A percentile compares a stretch with the other conserved stretches of the same genome.
Evolutionary conservation across 2,888 invertebrate species (phyloP).

Genomic region (Zootermopsis nevadensis): DNA sequence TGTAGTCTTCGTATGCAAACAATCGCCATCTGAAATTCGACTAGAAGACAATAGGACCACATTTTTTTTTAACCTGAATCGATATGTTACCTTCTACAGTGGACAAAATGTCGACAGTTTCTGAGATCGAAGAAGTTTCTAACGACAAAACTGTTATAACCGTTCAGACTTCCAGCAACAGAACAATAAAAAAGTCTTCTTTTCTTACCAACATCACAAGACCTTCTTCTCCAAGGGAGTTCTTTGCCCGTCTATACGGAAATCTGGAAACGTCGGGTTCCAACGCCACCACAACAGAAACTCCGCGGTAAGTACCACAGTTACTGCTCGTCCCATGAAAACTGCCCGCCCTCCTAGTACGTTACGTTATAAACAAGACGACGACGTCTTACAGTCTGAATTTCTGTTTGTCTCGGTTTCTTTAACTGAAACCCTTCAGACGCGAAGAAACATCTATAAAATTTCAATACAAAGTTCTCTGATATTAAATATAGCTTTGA

Average conservation of each 20-base stretch:
- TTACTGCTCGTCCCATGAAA: neutral
- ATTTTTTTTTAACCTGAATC: too few relatives aligned
- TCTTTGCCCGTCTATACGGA: conserved; percentile 84
- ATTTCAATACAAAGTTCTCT: too few relatives aligned
- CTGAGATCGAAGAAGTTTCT: neutral
- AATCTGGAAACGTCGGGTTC: conserved; percentile 2
- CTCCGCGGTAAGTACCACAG: neutral
- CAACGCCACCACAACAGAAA: neutral
- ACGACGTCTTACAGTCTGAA: too few relatives aligned
- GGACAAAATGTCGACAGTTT: neutral
- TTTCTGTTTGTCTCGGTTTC: too few relatives aligned
- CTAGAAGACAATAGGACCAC: too few relatives aligned
- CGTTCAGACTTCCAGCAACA: neutral
- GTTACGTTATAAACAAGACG: neutral
- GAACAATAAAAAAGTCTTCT: neutral
- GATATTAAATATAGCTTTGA: too few relatives aligned
- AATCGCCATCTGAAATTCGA: too few relatives aligned
- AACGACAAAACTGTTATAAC: neutral
- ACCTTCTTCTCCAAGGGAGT: conserved; percentile 83
- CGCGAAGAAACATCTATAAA: too few relatives aligned
- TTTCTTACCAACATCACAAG: conserved; percentile 54
- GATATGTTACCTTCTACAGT: neutral
- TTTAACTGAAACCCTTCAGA: too few relatives aligned
- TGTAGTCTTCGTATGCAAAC: too few relatives aligned
- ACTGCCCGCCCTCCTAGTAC: neutral